phyloP scores from a whole-genome alignment of 2,797 vertebrate species.

The Octomys mimax region DNA sequence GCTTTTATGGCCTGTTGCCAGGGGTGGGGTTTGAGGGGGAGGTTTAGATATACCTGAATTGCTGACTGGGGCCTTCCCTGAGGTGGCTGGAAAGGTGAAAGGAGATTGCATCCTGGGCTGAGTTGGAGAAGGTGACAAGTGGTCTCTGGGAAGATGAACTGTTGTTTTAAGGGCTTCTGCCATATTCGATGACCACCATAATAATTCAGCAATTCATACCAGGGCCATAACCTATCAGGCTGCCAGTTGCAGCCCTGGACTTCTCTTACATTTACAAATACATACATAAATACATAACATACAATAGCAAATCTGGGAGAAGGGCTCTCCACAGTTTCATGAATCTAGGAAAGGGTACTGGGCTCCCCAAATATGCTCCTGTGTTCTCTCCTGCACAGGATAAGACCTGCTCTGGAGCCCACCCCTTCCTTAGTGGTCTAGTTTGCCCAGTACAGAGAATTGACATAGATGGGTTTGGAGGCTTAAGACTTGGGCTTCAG shows the following conservation, averaged over 20 bases:
- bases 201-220: too few species aligned
- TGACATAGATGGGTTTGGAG: conserved; percentile 96
- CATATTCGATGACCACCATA: too few species aligned
- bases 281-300: conserved; percentile 90
- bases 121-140: too few species aligned
- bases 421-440: conserved; percentile 84
- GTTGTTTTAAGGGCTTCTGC: too few species aligned
- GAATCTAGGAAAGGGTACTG: conserved; percentile 64
- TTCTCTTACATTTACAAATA: conserved; percentile 99
- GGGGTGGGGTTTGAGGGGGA: too few species aligned
- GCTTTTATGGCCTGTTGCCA: too few species aligned
- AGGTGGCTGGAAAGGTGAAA: too few species aligned
- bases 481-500: conserved; percentile 99
- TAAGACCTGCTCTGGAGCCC: not conserved
- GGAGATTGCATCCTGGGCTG: too few species aligned
- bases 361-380: conserved; percentile 84
- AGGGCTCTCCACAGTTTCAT: conserved; percentile 89
- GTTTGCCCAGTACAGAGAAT: conserved; percentile 98
- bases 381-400: not conserved
- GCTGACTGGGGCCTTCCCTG: too few species aligned
- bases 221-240: not conserved
- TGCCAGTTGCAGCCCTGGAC: conserved; percentile 92
- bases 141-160: too few species aligned
- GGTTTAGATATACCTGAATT: too few species aligned
- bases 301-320: conserved; percentile 95